Conservation (phyloP, 2,888 invertebrate species). For the Aleiodes testaceus region DNA sequence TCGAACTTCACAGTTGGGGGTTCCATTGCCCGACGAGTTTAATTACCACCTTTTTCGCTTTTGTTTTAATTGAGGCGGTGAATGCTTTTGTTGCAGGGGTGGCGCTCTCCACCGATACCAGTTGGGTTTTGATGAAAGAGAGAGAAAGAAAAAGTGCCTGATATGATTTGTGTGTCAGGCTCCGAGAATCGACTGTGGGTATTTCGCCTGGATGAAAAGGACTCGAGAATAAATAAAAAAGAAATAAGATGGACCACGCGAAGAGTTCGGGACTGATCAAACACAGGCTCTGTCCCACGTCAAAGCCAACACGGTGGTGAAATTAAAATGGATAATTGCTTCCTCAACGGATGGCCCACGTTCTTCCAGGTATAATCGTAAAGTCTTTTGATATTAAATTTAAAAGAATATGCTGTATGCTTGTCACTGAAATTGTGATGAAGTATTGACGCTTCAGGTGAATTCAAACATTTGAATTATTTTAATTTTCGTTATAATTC, state of each 20-base stretch:
- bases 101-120: slow-evolving; percentile 38
- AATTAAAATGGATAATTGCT: slow-evolving; percentile 70
- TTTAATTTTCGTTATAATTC: not conserved
- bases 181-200: slow-evolving; percentile 56
- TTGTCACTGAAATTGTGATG: slow-evolving; percentile 25
- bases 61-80: slow-evolving; percentile 55
- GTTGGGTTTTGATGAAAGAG: slow-evolving; percentile 37
- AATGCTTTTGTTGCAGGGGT: slow-evolving; percentile 55
- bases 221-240: slow-evolving; percentile 22
- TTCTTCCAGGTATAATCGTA: slow-evolving; percentile 68
- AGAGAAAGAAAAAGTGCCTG: slow-evolving; percentile 39
- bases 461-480: not conserved
- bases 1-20: slow-evolving; percentile 36
- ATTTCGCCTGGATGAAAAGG: slow-evolving; percentile 34
- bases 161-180: slow-evolving; percentile 69
- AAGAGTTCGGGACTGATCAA: slow-evolving; percentile 61
- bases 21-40: slow-evolving; percentile 47
- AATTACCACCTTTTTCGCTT: slow-evolving; percentile 51
- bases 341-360: slow-evolving; percentile 56
- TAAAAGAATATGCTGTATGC: slow-evolving; percentile 54
- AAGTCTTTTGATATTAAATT: slow-evolving; percentile 68
- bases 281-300: slow-evolving; percentile 61
- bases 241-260: slow-evolving; percentile 33
- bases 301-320: slow-evolving; percentile 58
- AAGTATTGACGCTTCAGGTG: no score